A percentile compares a stretch with the other conserved stretches of the same genome.
phyloP scores from a whole-genome alignment of 2,113 vertebrate genomes.

The Hippocampus comes region DNA sequence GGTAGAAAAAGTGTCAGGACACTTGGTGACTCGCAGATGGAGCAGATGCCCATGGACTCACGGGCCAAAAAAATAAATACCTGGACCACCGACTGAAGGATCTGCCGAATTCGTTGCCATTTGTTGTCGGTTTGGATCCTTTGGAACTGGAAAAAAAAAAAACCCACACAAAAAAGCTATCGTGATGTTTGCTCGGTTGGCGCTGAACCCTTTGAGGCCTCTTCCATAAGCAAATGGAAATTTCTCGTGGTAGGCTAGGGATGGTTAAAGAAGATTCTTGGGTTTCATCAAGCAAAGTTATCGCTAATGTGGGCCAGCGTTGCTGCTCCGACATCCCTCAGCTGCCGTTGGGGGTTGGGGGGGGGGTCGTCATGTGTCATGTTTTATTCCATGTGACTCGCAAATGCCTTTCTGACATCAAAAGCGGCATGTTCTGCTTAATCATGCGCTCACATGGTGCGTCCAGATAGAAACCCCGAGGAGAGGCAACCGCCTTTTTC shows the following conservation, averaged over 20 bases:
- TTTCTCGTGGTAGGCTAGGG: not conserved
- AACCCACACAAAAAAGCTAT: too few species aligned
- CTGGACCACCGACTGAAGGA: too few species aligned
- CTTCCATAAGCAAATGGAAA: not conserved
- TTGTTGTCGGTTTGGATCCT: not conserved
- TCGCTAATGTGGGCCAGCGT: not conserved
- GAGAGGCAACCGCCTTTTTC: conserved; percentile 8
- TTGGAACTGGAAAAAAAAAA: not conserved
- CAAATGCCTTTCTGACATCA: conserved; percentile 40
- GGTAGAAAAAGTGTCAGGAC: conserved; percentile 5
- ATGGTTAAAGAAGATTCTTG: not conserved
- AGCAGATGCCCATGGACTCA: not conserved
- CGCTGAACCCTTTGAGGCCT: not conserved
- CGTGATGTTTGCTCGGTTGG: not conserved
- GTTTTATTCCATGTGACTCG: conserved; percentile 56
- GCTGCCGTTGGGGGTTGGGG: conserved; percentile 3
- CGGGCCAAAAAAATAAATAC: not conserved
- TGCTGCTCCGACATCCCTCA: not conserved
- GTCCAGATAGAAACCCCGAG: conserved; percentile 3
- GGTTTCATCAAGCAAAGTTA: not conserved
- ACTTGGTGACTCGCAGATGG: not conserved
- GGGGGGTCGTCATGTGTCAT: conserved; percentile 20
- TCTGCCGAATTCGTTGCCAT: not conserved
- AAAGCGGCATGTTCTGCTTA: conserved; percentile 25
- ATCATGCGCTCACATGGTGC: conserved; percentile 17